Evolutionary conservation across 2,113 vertebrate genomes (phyloP).

Genomic region (Tonatia bakeri): DNA sequence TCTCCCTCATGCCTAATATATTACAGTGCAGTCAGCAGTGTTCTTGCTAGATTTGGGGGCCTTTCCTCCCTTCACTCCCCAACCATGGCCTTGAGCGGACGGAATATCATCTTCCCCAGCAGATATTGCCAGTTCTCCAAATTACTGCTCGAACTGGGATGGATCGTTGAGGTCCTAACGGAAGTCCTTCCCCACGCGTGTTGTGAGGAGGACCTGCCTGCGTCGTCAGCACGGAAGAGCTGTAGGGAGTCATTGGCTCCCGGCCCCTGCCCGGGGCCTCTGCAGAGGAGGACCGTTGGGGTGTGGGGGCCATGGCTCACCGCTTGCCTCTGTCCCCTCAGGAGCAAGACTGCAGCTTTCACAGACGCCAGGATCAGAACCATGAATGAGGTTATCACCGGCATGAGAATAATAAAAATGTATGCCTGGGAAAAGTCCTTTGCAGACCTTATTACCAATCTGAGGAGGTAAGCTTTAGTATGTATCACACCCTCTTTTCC

Average conservation of each 20-base stretch:
- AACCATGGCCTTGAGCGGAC: fast-evolving
- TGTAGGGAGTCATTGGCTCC: fast-evolving
- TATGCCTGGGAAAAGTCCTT: constrained; percentile 98
- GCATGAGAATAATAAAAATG: constrained; percentile 98
- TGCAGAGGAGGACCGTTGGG: background rate
- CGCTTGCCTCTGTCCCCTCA: constrained; percentile 65
- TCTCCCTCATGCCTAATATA: background rate
- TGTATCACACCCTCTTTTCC: fast-evolving
- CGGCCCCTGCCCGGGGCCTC: background rate
- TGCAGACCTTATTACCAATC: constrained; percentile 84
- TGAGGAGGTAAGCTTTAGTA: constrained; percentile 86
- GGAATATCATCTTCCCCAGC: background rate
- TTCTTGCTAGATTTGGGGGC: fast-evolving
- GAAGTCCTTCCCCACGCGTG: background rate
- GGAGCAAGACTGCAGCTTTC: constrained; percentile 88
- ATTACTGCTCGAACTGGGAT: background rate
- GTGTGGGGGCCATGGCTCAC: background rate
- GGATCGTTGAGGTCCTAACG: background rate
- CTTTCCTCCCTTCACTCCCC: no score
- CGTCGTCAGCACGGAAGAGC: background rate
- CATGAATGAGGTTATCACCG: constrained; percentile 97
- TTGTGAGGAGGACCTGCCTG: background rate
- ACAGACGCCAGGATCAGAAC: constrained; percentile 92
- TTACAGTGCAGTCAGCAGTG: fast-evolving
- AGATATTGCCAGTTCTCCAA: background rate